Conservation (phyloP, 1,140 invertebrate species). For the Acromyrmex charruanus region DNA sequence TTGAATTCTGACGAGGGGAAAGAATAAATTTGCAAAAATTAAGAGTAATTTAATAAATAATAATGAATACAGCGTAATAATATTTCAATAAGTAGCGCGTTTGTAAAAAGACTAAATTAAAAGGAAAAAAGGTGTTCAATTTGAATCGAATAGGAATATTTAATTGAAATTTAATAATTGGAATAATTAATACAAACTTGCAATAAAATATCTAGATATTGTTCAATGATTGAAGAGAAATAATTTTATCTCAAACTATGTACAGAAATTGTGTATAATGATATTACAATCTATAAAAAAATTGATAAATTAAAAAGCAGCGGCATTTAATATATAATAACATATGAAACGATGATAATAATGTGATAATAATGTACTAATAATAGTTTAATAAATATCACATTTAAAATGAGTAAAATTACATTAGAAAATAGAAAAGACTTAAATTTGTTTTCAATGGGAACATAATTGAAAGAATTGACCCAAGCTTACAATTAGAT, state of each 20-base stretch:
- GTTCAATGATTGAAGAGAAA: background rate
- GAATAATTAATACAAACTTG: background rate
- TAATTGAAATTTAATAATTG: background rate
- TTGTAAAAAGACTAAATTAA: background rate
- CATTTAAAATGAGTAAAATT: no score
- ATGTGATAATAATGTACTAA: no score
- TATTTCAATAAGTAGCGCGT: background rate
- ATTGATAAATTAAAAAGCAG: no score
- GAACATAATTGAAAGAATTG: no score
- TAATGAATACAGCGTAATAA: background rate
- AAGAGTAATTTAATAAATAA: slow-evolving; percentile 2
- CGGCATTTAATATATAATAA: no score
- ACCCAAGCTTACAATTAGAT: no score
- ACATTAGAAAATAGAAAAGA: no score
- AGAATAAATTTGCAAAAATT: background rate
- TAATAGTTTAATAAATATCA: no score
- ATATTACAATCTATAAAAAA: no score
- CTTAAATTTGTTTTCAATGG: no score
- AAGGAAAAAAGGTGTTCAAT: background rate
- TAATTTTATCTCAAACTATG: background rate
- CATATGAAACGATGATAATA: no score
- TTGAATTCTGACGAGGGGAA: slow-evolving; percentile 17
- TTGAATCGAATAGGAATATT: background rate
- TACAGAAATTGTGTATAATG: no score
- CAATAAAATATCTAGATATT: background rate